Base-by-base conservation (phyloP, 2,888 invertebrate species). In the Aethes cnicana region DNA sequence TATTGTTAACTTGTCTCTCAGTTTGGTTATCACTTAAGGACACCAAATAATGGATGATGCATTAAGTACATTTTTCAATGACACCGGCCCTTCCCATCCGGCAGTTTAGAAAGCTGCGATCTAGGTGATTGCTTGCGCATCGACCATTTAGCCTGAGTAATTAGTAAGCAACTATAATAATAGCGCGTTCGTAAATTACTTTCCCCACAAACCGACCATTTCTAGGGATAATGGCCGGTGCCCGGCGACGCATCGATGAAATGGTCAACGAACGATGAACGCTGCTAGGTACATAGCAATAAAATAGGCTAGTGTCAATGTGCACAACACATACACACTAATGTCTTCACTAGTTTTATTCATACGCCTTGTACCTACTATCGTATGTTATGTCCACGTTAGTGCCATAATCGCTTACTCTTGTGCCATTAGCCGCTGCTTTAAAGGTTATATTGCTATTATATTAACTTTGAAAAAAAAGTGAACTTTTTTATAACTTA, bases 161-260 rank as follows among this genome's bases (percentile, higher is more conserved):
- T 69, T 69, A 71, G 57, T 54, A 49, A 58, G 33, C 56, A 54
- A 53, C 50, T 53, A 53, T 56, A 62, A 63, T 64, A 61, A 63
- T 56, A 59, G 46, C 46, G 44, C 53, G 39, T 44, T 39, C 23
- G 50, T 43, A 43, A 54, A 59, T 54, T 54, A 59, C 58, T 69
- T 64, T 64, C 59, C 25, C 61, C 54, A 25, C 30, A 25, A 56
- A 50, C 53, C 54, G 18, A 57, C 56, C 61, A 59, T 56, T 57
- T 52, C 49, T 44, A 54, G 50, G 52, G 36, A 49, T 47, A 46
- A 46, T 49, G 36, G 42, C 25, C 36, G 47, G 37, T 36, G 46
- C 33, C 42, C 18, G 42, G 49, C 50, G 50, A 37, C 50, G 44
- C 50, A 37, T 44, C 50, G 50, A 28, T 52, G 50, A 37, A 50